Evolutionary conservation across 2,888 invertebrate species (phyloP).

Genomic region (Argynnis bischoffii): DNA sequence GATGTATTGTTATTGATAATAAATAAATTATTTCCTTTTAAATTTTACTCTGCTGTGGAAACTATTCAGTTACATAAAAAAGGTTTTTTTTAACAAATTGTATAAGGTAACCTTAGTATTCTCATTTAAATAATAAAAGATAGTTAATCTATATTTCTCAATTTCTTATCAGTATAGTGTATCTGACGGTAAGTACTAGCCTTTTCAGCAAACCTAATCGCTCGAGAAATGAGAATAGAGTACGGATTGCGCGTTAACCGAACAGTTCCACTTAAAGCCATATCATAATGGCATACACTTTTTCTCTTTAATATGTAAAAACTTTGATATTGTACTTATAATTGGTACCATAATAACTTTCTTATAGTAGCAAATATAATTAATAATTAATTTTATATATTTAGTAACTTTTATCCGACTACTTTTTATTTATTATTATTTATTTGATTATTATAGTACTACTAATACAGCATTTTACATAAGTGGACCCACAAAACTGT

Average conservation of each 20-base stretch:
- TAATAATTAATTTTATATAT: too few species aligned
- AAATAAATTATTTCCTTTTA: too few species aligned
- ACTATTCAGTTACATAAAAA: neutral
- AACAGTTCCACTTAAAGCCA: conserved; percentile 16
- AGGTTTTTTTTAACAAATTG: neutral
- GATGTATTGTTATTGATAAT: too few species aligned
- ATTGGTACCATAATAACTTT: too few species aligned
- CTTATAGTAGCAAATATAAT: too few species aligned
- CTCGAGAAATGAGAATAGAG: conserved; percentile 41
- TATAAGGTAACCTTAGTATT: neutral
- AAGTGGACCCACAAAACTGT: too few species aligned
- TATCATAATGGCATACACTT: conserved; percentile 8
- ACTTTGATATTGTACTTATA: neutral
- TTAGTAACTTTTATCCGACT: too few species aligned
- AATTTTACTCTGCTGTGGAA: too few species aligned
- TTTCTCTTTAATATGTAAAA: conserved; percentile 4
- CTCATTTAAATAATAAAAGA: neutral
- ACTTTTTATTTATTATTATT: too few species aligned
- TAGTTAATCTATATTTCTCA: neutral
- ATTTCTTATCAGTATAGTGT: conserved; percentile 13
- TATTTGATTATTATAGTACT: too few species aligned
- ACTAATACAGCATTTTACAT: too few species aligned
- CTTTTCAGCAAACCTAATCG: conserved; percentile 41
- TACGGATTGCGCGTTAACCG: conserved; percentile 24
- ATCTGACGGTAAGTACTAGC: conserved; percentile 28